These are phyloP conservation scores for Euphonia xanthogaster DNA, from an alignment of 2,797 vertebrate genomes.

Conservation along the genomic window DNA sequence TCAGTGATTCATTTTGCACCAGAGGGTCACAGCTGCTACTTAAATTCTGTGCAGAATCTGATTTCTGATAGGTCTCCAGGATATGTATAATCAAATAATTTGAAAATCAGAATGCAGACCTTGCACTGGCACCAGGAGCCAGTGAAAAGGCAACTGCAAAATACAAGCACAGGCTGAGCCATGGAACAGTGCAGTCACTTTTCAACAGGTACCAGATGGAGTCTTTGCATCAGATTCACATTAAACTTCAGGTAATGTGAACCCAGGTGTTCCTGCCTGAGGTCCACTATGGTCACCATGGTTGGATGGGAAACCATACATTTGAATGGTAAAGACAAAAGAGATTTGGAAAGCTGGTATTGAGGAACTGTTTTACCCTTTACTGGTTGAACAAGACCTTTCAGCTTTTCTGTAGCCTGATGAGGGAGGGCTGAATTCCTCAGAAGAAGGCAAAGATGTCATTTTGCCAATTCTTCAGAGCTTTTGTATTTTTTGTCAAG, in stretches of 20 bases:
- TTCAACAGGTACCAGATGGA: not conserved
- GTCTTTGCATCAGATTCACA: not conserved
- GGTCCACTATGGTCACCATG: no score
- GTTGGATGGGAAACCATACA: not conserved
- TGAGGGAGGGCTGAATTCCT: not conserved
- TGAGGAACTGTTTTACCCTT: not conserved
- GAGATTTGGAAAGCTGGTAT: not conserved
- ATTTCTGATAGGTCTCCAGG: not conserved
- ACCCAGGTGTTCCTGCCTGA: not conserved
- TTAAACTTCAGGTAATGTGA: not conserved
- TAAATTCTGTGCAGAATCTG: not conserved
- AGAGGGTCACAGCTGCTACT: not conserved
- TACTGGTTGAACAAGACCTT: not conserved
- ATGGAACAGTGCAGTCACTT: not conserved
- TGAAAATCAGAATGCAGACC: not conserved
- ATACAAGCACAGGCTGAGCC: not conserved
- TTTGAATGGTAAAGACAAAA: not conserved
- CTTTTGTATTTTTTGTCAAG: not conserved
- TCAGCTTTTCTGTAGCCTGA: not conserved
- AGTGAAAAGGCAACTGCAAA: not conserved
- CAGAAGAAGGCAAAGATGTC: accelerated
- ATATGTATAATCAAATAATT: not conserved
- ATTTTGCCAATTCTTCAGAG: not conserved
- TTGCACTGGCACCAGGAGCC: not conserved
- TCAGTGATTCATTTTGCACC: not conserved